Conservation (phyloP, 2,113 vertebrate genomes). For the Morone saxatilis region DNA sequence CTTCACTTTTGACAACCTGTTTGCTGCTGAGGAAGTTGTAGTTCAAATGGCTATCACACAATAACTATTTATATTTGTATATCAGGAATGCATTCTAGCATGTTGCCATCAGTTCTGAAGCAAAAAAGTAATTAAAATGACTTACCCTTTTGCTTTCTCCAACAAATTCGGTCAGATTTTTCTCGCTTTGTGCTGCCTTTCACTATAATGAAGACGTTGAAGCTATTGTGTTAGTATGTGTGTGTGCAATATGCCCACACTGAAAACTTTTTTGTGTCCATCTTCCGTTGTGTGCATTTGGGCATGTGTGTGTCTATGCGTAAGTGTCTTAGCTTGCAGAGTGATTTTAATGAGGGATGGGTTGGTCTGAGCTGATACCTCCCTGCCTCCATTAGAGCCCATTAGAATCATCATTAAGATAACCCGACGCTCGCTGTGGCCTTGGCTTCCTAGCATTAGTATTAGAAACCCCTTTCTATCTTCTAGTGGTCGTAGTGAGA, state of each 20-base stretch:
- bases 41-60: not conserved
- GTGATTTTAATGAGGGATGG: conserved; percentile 81
- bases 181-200: not conserved
- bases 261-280: conserved; percentile 11
- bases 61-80: not conserved
- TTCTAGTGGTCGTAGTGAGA: conserved; percentile 61
- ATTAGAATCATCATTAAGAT: conserved; percentile 88
- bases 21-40: conserved; percentile 16
- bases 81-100: not conserved
- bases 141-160: not conserved
- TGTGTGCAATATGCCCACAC: not conserved
- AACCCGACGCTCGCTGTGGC: conserved; percentile 69
- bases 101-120: not conserved
- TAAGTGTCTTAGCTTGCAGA: conserved; percentile 38
- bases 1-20: not conserved
- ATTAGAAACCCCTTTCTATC: conserved; percentile 62
- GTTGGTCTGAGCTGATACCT: conserved; percentile 66
- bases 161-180: conserved; percentile 9
- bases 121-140: not conserved
- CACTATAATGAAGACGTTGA: conserved; percentile 16
- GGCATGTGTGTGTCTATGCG: conserved; percentile 13
- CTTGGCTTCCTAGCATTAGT: conserved; percentile 65
- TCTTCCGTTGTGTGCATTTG: conserved; percentile 10
- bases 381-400: conserved; percentile 81
- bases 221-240: not conserved